Evolutionary conservation across 2,888 invertebrate genomes (phyloP), one percentile per base, ranked within the genome.

Genomic region (Pegoplata infirma): DNA sequence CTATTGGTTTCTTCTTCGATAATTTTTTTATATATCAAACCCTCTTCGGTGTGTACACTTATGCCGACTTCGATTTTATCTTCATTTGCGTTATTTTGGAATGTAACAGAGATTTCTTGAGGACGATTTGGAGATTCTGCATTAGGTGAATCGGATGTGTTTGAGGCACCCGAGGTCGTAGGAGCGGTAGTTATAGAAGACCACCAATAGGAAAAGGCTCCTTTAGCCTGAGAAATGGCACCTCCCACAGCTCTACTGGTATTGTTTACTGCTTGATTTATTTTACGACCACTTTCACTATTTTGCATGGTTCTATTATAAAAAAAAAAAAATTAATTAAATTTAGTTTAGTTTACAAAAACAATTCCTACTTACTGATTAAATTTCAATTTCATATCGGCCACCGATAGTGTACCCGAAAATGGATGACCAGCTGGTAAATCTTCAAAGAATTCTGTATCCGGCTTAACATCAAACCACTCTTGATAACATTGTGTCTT

Each of bases 221-320:
- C 96, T 86, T 95, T 53, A 21, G 97, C 97, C 89, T 96, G 95
- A n/a, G 95, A 94, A 77, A 97, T 90, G 49, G 96, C 97, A 32
- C 96, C 97, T 82, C 93, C 96, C 58, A 98, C 97, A 28, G 96
- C 97, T 85, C 96, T 93, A 25, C 97, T 97, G 1, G 98, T 98
- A 79, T 94, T 95, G 64, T 94, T 94, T 88, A 98, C 96, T 0
- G 98, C 98, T 86, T 97, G 97, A 85, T 97, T 97, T 78, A 98
- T 91, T 90, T 97, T 97, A 67, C 97, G 92, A 0, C 98, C 98
- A 82, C 97, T 94, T 89, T 98, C 98, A 40, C 97, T 96, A 85
- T 94, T 97, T 84, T 97, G 97, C 95, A 98, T 97, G 17, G 97
- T 96, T 87, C 98, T 98, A 86, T 21, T 19, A 17, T 14, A 21